Conservation (phyloP, 2,113 vertebrate species). For the Megaptera novaeangliae region DNA sequence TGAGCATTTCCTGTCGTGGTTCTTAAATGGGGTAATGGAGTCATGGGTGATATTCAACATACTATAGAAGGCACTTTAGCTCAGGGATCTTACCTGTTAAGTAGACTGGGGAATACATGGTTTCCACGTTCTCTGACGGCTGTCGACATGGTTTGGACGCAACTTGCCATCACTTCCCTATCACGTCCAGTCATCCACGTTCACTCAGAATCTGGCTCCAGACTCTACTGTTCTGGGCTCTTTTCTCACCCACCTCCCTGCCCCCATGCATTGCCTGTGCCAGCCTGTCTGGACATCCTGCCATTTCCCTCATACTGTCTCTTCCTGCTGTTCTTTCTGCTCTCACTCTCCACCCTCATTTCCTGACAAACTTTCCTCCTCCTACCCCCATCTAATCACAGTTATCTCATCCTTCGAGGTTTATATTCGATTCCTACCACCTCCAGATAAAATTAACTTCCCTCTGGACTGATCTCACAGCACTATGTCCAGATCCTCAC, state of each 20-base stretch:
- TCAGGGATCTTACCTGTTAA: not conserved
- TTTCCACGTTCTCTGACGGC: not conserved
- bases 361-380: not conserved
- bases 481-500: not conserved
- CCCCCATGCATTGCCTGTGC: too few relatives aligned
- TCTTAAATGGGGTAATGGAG: not conserved
- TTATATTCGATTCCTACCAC: not conserved
- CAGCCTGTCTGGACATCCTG: not conserved
- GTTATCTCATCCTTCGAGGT: not conserved
- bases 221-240: not conserved
- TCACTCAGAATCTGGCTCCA: not conserved
- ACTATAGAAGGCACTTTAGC: not conserved
- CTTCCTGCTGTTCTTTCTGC: not conserved
- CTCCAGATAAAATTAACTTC: not conserved
- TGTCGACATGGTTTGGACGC: not conserved
- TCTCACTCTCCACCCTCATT: not conserved
- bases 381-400: not conserved
- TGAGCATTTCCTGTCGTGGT: not conserved
- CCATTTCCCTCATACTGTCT: not conserved
- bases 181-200: accelerated
- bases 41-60: not conserved
- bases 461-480: not conserved
- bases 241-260: not conserved
- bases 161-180: not conserved
- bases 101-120: not conserved